phyloP scores from a whole-genome alignment of 2,113 vertebrate genomes.

The Ardeotis arabs region DNA sequence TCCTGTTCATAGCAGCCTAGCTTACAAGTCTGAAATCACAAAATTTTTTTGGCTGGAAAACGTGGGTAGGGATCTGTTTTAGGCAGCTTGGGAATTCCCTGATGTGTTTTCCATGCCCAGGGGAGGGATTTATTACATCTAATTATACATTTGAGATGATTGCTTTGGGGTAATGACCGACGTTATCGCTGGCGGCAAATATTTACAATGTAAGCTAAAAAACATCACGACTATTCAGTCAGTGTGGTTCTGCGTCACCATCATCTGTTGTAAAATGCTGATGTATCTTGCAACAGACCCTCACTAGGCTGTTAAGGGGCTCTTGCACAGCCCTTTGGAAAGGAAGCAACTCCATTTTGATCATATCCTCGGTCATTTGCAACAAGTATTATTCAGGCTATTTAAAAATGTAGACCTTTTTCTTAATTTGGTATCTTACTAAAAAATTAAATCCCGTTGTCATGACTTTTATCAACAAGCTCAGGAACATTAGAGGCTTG shows the following conservation, averaged over 20 bases:
- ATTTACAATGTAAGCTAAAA: slow-evolving; percentile 35
- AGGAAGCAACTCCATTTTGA: neutral
- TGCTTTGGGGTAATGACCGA: neutral
- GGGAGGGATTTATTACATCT: slow-evolving; percentile 37
- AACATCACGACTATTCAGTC: neutral
- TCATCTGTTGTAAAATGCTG: neutral
- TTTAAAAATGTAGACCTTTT: neutral
- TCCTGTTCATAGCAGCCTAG: neutral
- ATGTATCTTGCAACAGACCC: neutral
- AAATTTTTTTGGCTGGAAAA: neutral
- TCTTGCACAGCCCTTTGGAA: neutral
- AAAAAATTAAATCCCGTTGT: neutral
- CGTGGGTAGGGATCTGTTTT: neutral
- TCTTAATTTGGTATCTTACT: neutral
- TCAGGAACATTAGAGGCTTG: neutral
- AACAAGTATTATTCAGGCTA: neutral
- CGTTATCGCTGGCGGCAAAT: slow-evolving; percentile 16
- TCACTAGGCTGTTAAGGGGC: neutral
- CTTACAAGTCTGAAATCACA: neutral
- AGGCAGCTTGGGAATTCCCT: slow-evolving; percentile 14
- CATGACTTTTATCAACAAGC: neutral
- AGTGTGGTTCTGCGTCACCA: neutral
- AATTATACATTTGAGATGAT: slow-evolving; percentile 25
- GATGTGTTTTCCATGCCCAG: neutral
- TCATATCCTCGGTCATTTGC: neutral